Percentiles rank a stretch among this genome's conserved stretches.
These are phyloP conservation scores for Coptodon bakossiorum DNA, from an alignment of 2,113 vertebrate genomes.

Conservation along the genomic window DNA sequence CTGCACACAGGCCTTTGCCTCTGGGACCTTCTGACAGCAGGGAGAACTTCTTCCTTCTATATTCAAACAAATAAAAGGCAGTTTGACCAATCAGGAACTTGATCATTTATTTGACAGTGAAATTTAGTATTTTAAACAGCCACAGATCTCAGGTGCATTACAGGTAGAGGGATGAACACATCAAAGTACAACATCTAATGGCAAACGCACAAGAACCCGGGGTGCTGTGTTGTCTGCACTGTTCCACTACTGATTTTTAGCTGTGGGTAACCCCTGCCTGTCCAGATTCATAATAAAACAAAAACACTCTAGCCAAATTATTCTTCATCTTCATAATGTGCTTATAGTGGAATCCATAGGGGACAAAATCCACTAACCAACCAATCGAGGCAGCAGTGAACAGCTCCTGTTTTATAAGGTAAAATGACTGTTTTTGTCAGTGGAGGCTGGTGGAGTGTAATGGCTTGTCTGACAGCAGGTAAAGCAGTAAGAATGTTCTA, in stretches of 20 bases:
- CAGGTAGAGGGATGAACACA: neutral
- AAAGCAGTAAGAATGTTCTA: neutral
- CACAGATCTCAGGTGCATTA: neutral
- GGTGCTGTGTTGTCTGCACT: neutral
- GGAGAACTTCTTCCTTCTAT: neutral
- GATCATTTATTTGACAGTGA: neutral
- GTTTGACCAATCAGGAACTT: neutral
- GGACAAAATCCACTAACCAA: neutral
- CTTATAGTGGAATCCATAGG: neutral
- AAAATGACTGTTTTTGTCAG: neutral
- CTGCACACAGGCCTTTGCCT: neutral
- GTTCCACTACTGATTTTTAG: neutral
- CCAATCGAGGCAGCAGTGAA: neutral
- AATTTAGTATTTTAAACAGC: neutral
- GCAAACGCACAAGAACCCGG: neutral
- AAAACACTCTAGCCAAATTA: neutral
- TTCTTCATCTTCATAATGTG: neutral
- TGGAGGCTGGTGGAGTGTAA: neutral
- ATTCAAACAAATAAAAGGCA: neutral
- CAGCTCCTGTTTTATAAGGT: neutral
- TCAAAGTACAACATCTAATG: neutral
- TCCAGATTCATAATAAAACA: neutral
- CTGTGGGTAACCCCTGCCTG: neutral
- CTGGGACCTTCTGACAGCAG: neutral
- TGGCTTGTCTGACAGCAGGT: neutral